phyloP scores from a whole-genome alignment of 2,113 vertebrate genomes.

The Vanacampus margaritifer region DNA sequence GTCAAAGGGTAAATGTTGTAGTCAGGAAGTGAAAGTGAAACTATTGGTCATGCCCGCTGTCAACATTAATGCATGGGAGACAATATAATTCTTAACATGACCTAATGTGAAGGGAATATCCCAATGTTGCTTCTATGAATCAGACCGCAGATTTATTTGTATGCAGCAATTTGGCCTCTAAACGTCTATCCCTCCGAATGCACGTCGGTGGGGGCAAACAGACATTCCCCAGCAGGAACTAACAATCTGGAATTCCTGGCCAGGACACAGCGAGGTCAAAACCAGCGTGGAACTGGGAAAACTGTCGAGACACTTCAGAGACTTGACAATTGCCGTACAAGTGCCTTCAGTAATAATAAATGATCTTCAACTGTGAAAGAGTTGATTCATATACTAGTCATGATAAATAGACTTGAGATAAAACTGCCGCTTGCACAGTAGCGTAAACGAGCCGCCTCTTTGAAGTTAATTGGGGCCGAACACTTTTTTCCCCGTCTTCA shows the following conservation, averaged over 20 bases:
- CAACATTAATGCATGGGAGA: constrained; percentile 13
- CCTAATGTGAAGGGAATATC: neutral
- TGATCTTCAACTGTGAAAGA: neutral
- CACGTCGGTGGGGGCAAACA: constrained; percentile 7
- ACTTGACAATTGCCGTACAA: constrained; percentile 12
- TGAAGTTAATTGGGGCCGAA: too few relatives aligned
- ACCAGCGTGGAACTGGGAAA: constrained; percentile 41
- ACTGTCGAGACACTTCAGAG: constrained; percentile 23
- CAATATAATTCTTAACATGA: neutral
- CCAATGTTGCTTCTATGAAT: neutral
- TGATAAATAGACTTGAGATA: too few relatives aligned
- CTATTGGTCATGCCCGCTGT: constrained; percentile 17
- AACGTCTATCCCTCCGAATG: constrained; percentile 7
- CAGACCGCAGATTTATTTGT: neutral
- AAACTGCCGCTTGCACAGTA: too few relatives aligned
- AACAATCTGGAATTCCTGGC: constrained; percentile 43
- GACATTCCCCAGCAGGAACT: constrained; percentile 37
- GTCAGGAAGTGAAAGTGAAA: constrained; percentile 51
- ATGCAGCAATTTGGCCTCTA: neutral
- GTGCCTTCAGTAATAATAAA: neutral
- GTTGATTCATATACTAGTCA: too few relatives aligned
- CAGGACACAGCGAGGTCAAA: constrained; percentile 25
- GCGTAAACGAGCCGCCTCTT: too few relatives aligned
- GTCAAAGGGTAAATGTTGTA: constrained; percentile 61
- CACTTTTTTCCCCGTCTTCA: too few relatives aligned